Base-by-base conservation (phyloP, 2,888 invertebrate species). In the Drosophila dives region DNA sequence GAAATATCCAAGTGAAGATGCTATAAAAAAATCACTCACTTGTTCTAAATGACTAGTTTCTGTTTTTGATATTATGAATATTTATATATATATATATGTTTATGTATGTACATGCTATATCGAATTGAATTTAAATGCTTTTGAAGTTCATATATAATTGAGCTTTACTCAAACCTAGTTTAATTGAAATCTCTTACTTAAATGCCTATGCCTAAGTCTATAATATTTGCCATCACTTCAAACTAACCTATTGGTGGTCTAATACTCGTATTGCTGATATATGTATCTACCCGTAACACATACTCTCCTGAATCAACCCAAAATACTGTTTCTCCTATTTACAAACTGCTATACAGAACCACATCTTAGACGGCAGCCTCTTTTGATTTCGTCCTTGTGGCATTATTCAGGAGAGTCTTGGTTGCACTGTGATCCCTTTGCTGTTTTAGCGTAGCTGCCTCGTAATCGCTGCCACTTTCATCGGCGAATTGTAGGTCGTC, bases 401-500 rank as follows among this genome's bases (percentile, higher is more conserved):
- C 29, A 32, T 68, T 70, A 29, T 79, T 63, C 17, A 67, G 49
- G 5, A 59, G 51, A 10, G 38, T 34, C 10, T 60, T 72, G 36
- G 54, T 48, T 36, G 72, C 66, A n/a, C 55, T n/a, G 2, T 66
- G 58, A 6, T 50, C 33, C 6, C 62, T 53, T 17, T 73, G 40
- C 20, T 77, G 72, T 45, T 87, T 86, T 2, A 89, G 66, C 12
- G 74, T 87, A 10, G 71, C 83, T 26, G 78, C 78, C 72, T 88
- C 87, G 23, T 90, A 88, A 33, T 88, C 87, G 38, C 87, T 90
- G 73, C 91, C 89, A 62, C 91, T 91, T 45, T 96, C 96, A 85
- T 96, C 96, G 10, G 95, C 96, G 90, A 95, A 96, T 86, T 94
- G 95, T 55, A 96, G 95, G 80, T 96, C 96, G 61, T 94, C 94